Conservation (phyloP, 2,888 invertebrate genomes). For the Eupithecia centaureata region DNA sequence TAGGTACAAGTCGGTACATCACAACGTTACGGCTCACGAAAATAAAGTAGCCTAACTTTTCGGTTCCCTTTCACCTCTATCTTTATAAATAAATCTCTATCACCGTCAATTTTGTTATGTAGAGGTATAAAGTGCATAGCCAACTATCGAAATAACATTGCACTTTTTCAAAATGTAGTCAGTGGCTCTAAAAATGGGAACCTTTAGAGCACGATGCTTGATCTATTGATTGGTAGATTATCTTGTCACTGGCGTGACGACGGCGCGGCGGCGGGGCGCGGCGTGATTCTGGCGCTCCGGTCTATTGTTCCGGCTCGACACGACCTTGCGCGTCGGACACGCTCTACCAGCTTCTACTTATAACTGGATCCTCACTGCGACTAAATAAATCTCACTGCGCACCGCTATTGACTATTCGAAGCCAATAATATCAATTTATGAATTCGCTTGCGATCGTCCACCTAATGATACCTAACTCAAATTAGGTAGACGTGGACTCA, state of each 20-base stretch:
- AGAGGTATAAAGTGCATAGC: no score
- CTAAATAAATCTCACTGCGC: not conserved
- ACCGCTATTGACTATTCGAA: not conserved
- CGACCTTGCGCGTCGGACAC: slow-evolving; percentile 4
- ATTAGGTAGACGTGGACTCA: not conserved
- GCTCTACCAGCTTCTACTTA: not conserved
- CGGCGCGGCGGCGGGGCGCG: not conserved
- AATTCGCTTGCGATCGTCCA: not conserved
- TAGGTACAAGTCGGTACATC: not conserved
- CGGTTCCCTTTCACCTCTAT: not conserved
- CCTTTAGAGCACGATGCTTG: not conserved
- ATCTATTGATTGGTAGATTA: not conserved
- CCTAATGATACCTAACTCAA: not conserved
- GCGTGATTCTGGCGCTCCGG: not conserved
- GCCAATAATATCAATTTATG: not conserved
- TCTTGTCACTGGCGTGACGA: not conserved
- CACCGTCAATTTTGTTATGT: not conserved
- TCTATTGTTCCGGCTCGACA: not conserved
- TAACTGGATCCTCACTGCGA: not conserved
- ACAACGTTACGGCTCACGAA: not conserved
- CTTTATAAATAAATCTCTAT: no score
- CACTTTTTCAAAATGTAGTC: not conserved
- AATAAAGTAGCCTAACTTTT: not conserved
- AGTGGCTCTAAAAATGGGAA: not conserved
- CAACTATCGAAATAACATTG: not conserved